Base-by-base conservation (phyloP, 1,140 invertebrate species). In the Meloidogyne floridensis region DNA sequence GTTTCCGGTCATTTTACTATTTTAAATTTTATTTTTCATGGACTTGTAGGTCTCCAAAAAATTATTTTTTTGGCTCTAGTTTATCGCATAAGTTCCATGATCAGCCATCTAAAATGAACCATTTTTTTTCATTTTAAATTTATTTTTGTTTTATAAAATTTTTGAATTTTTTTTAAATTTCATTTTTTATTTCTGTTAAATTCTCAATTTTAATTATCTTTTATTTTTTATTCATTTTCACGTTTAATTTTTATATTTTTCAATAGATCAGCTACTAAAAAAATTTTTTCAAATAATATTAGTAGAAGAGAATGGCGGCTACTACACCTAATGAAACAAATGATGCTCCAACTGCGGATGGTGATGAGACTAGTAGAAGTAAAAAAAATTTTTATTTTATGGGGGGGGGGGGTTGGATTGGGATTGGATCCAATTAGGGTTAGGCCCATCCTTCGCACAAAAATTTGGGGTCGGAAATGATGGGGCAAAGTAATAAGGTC, bases 301-400 rank as follows among this genome's bases (percentile, higher is more conserved):
- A 32, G 32, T 32, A 18, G 11, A 18, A 71, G 15, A n/a, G 32
- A 54, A 80, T 80, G 80, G 69, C 80, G 3, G 11, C 80, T 5
- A 9, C 79, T 2, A 11, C 65, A 51, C 80, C 72, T 5, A 69
- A 10, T 18, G 65, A 72, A 6, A 9, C 8, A 3, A 20, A 4
- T 15, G 75, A 9, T 15, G 75, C 43, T 2, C 13, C 59, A 73
- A 10, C 51, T 13, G 65, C 53, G 10, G 81, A 42, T 18, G 73
- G 77, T 56, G 88, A 89, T 18, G 89, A 47, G 32, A 32, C 32
- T 32, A 32, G 32, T 47, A 47, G 7, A 47, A 47, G 47, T 47
- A 47, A 32, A 32, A 32, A 32, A n/a, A 20, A 32, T 32, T 32
- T 32, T 32, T 32, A 32, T 32, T 32, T 32, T 32, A 32, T 32